phyloP scores from a whole-genome alignment of 2,888 invertebrate species.

The Drosophila leonis region DNA sequence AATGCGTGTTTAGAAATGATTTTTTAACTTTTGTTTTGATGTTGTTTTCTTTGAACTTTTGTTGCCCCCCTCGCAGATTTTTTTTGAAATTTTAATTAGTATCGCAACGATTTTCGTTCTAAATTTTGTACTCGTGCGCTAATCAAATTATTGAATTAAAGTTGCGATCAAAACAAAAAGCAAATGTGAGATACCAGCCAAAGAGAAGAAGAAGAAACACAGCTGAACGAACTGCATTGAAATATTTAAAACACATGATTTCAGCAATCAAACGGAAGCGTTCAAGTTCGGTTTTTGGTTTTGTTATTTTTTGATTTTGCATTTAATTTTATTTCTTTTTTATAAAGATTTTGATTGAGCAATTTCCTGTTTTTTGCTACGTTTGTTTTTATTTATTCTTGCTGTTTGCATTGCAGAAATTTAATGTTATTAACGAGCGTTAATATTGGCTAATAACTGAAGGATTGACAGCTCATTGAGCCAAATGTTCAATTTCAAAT shows the following conservation, averaged over 20 bases:
- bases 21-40: too few species aligned
- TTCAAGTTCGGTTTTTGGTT: slow-evolving; percentile 43
- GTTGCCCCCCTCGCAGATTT: slow-evolving; percentile 28
- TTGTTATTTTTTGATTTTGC: slow-evolving; percentile 13
- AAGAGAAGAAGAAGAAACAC: slow-evolving; percentile 14
- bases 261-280: slow-evolving; percentile 70
- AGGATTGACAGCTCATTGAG: slow-evolving; percentile 4
- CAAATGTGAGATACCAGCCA: slow-evolving; percentile 1
- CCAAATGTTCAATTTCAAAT: background rate
- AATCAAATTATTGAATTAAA: slow-evolving; percentile 53
- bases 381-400: background rate
- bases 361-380: slow-evolving; percentile 67
- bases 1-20: background rate
- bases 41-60: background rate
- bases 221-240: slow-evolving; percentile 9
- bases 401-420: slow-evolving; percentile 3
- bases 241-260: slow-evolving; percentile 28
- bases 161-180: slow-evolving; percentile 30
- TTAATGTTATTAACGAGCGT: slow-evolving; percentile 23
- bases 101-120: slow-evolving; percentile 9
- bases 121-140: slow-evolving; percentile 54
- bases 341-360: slow-evolving; percentile 27
- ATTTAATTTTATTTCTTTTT: slow-evolving; percentile 1
- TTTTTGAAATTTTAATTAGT: slow-evolving; percentile 27
- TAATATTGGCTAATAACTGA: slow-evolving; percentile 42